Base-by-base conservation (phyloP, 2,797 vertebrate genomes). In the Acipenser ruthenus region DNA sequence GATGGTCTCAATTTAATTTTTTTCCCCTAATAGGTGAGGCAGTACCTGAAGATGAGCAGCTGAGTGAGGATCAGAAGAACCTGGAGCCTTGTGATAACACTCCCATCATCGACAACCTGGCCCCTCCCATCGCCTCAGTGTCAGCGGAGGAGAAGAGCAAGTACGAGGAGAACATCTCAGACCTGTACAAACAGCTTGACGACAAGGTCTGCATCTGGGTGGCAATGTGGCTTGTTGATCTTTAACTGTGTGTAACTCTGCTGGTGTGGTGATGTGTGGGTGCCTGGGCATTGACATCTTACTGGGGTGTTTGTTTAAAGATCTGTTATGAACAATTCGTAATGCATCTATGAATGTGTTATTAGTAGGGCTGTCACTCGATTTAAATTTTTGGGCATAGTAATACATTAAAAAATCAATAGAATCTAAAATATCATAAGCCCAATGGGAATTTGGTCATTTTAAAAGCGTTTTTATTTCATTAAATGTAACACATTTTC, bases 11-110 rank as follows among this genome's bases (percentile, higher is more conserved):
- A 7, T 51, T 7, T 56, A 23, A 37, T 60, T 49, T 58, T 0
- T 3, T 50, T 18, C 0, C 65, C 58, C 6, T 11, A 68, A 55
- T 71, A 96, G 95, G 94, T 65, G 94, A 96, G 80, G 82, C 94
- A 0, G 94, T 95, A 67, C 94, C 93, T 0, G 91, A 94, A 73
- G 94, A 93, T 0, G 94, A 97, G 75, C 90, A 87, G 73, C 92
- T 92, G 67, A 89, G 86, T 0, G 72, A 91, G 0, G 93, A 95
- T 2, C 78, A 89, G 62, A 94, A 93, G 80, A 87, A 72, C 68
- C 70, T 90, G 80, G 90, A 92, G 72, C 88, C 89, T 0, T 91
- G 87, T 37, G 89, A 91, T 52, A 90, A 90, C 74, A 89, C 90
- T 1, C 86, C 89, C 0, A 79, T 90, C n/a, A 80, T 90, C 3